These are phyloP conservation scores for Monochamus alternatus DNA, from an alignment of 2,888 invertebrate species.

Conservation along the genomic window DNA sequence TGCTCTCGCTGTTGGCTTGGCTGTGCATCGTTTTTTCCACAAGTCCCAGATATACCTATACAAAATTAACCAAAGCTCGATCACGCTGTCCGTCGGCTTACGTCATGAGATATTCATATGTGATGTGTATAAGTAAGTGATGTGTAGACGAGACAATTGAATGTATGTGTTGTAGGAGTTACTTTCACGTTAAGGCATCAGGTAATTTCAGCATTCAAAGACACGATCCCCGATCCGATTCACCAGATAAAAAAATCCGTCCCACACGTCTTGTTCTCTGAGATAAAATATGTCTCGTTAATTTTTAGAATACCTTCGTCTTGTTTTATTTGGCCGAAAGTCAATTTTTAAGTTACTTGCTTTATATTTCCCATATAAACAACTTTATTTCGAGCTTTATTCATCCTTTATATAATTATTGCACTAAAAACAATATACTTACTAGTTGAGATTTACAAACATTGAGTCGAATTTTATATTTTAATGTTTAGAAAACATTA, in stretches of 20 bases:
- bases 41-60: constrained; percentile 68
- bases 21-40: constrained; percentile 55
- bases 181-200: constrained; percentile 14
- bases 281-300: constrained; percentile 23
- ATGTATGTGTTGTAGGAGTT: constrained; percentile 41
- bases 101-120: constrained; percentile 56
- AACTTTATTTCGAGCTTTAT: not conserved
- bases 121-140: constrained; percentile 43
- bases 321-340: constrained; percentile 10
- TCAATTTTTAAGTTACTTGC: constrained; percentile 4
- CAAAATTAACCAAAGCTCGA: constrained; percentile 69
- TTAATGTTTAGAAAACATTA: too few species aligned
- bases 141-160: constrained; percentile 41
- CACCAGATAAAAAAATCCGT: constrained; percentile 5
- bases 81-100: constrained; percentile 59
- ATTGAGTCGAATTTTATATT: too few species aligned
- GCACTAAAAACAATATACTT: not conserved
- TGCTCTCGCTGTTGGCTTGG: constrained; percentile 52
- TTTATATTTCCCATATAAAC: constrained; percentile 6
- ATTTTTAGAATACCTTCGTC: constrained; percentile 4
- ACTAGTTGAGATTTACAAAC: not conserved
- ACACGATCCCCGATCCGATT: constrained; percentile 4
- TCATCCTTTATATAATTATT: not conserved
- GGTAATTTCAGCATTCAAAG: constrained; percentile 29
- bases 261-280: constrained; percentile 11